phyloP scores from a whole-genome alignment of 1,140 invertebrate species.

The Drosophila nebulosa region DNA sequence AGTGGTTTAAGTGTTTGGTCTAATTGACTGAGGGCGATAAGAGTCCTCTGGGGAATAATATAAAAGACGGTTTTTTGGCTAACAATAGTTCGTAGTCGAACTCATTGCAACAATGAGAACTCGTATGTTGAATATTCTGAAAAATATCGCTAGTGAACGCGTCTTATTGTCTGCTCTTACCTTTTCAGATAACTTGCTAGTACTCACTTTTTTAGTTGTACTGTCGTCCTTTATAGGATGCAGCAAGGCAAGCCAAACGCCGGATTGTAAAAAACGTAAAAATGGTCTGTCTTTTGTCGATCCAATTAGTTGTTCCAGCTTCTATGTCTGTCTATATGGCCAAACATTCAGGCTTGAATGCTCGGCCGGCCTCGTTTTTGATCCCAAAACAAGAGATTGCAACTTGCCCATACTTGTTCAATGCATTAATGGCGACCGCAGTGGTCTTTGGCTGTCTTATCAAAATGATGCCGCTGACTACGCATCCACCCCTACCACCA shows the following conservation, averaged over 20 bases:
- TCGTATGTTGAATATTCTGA: neutral
- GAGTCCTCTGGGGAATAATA: neutral
- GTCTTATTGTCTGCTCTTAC: neutral
- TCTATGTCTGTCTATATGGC: conserved; percentile 46
- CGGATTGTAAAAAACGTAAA: conserved; percentile 28
- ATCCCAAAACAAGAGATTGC: conserved; percentile 33
- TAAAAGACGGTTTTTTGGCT: neutral
- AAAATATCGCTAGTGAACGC: too few relatives aligned
- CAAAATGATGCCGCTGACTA: too few relatives aligned
- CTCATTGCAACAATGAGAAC: neutral
- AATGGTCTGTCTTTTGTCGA: conserved; percentile 43
- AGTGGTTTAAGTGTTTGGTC: neutral
- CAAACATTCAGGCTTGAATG: conserved; percentile 38
- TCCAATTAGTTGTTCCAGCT: conserved; percentile 47
- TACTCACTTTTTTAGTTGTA: conserved; percentile 38
- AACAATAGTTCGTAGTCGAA: neutral
- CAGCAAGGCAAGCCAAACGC: conserved; percentile 4
- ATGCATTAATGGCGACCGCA: conserved; percentile 41
- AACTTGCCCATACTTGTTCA: conserved; percentile 41
- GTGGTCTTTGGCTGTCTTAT: neutral
- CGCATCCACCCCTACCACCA: too few relatives aligned
- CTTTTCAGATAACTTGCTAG: conserved; percentile 41
- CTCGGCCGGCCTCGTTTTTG: conserved; percentile 34
- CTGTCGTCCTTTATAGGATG: conserved; percentile 11
- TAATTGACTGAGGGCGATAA: neutral